Base-by-base conservation (phyloP, 1,140 invertebrate species). In the Temnothorax curvispinosus region DNA sequence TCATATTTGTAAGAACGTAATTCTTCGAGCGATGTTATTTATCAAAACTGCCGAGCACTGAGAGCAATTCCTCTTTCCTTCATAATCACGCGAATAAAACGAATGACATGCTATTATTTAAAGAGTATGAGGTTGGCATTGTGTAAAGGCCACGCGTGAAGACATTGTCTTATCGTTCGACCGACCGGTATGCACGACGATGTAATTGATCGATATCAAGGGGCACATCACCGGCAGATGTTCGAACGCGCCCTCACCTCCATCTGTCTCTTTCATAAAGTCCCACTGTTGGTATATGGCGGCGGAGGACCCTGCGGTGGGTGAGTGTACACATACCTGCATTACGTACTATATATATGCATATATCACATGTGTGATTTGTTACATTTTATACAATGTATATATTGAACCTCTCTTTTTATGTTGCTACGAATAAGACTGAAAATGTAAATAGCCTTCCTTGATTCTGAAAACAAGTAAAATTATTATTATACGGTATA, bases 181-280 rank as follows among this genome's bases (percentile, higher is more conserved):
- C 69, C 69, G 50, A 13, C 47, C 47, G 38, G 71, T 81, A 77
- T 88, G 78, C 78, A 72, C 35, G 76, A 65, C 56, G 71, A 87
- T 89, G 87, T 92, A 92, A 93, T 92, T 92, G 92, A 93, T 93
- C 92, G 92, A 93, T 89, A 92, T 90, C 85, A 92, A 92, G 91
- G 88, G 92, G 89, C 90, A 92, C 92, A 92, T 93, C 91, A 92
- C 91, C 11, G 90, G 89, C 92, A 93, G 92, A 93, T 93, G 92
- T 92, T 93, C 82, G 88, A 91, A 92, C 87, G 91, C 91, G 87
- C 89, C 91, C 91, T 91, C 91, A 88, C 91, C 86, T 92, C 90
- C 90, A 92, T 92, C 90, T 91, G 88, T 92, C 89, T 92, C 90
- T 88, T 91, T 92, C 89, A 91, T 90, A 88, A 90, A 89, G 85